Evolutionary conservation across 2,113 vertebrate species (phyloP), one percentile per base, ranked within the genome.

Genomic region (Lates calcarifer): DNA sequence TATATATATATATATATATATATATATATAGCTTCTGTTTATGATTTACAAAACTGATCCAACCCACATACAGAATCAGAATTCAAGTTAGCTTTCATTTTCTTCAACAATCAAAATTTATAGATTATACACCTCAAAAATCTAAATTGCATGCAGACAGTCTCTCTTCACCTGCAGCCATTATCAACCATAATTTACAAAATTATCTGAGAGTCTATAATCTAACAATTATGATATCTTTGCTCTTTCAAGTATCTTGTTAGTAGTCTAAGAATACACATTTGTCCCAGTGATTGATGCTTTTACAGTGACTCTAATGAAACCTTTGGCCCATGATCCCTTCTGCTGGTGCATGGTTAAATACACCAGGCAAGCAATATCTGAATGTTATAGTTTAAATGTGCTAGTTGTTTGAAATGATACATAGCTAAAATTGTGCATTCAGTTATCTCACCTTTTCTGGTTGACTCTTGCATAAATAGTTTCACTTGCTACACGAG

Each of bases 151-250:
- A 61, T 35, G 62, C 18, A 33, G 26, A 37, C 72, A 64, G 72
- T 72, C 51, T 80, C 75, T 80, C 51, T 45, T 63, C 79, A 63
- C 58, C 76, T 78, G 31, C 47, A 75, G 70, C 73, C 56, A 71
- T 70, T 65, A 71, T 73, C 81, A 77, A 56, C 49, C 67, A 74
- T 73, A 81, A 82, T 82, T 87, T 77, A 51, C 70, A 43, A 39
- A 81, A 84, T 49, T 26, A 77, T 74, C 53, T 57, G 14, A 53
- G 64, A 0, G 31, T 79, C 72, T 78, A 22, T 24, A 72, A 74
- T 76, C 47, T 28, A 78, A 79, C 63, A 31, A 68, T 53, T 28
- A 43, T 49, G 9, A 72, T 26, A 47, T 69, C 6, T 63, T 64
- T 58, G n/a, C 35, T 35, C 61, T 49, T 79, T 84, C 31, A 74